These are phyloP conservation scores for Zele albiditarsus DNA, from an alignment of 2,888 invertebrate species.

Conservation along the genomic window DNA sequence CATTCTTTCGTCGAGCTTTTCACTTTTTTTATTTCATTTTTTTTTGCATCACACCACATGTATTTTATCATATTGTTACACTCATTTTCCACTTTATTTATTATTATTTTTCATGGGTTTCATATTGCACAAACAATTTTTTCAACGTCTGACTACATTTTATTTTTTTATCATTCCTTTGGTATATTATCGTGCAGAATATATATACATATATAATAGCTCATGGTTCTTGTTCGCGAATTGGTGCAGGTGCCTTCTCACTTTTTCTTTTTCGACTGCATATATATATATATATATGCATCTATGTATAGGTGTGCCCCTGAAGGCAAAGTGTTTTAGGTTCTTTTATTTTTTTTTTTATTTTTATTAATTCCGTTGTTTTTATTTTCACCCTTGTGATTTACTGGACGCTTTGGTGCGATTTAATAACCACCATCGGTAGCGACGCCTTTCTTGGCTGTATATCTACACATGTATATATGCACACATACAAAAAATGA, in stretches of 20 bases:
- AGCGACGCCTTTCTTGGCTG: constrained; percentile 46
- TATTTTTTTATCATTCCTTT: background rate
- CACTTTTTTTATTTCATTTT: constrained; percentile 16
- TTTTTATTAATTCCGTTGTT: constrained; percentile 32
- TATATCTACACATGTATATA: background rate
- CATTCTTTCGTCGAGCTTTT: no score
- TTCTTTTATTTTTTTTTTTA: constrained; percentile 21
- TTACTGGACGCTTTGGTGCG: constrained; percentile 47
- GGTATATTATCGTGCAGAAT: constrained; percentile 3
- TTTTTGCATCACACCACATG: constrained; percentile 7
- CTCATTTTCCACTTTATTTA: background rate
- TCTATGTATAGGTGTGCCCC: constrained; percentile 24
- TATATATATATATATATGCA: background rate
- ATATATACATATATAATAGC: constrained; percentile 35
- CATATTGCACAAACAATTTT: constrained; percentile 24
- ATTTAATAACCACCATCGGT: constrained; percentile 53
- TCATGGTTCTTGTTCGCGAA: constrained; percentile 27
- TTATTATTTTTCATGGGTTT: background rate
- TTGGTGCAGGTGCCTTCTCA: constrained; percentile 39
- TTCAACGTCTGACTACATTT: background rate
- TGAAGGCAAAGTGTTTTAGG: constrained; percentile 1
- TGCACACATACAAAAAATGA: background rate
- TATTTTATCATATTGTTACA: background rate
- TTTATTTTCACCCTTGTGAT: constrained; percentile 39
- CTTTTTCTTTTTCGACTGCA: constrained; percentile 16